Evolutionary conservation across 2,797 vertebrate species (phyloP).

Genomic region (Chloroceryle inda): DNA sequence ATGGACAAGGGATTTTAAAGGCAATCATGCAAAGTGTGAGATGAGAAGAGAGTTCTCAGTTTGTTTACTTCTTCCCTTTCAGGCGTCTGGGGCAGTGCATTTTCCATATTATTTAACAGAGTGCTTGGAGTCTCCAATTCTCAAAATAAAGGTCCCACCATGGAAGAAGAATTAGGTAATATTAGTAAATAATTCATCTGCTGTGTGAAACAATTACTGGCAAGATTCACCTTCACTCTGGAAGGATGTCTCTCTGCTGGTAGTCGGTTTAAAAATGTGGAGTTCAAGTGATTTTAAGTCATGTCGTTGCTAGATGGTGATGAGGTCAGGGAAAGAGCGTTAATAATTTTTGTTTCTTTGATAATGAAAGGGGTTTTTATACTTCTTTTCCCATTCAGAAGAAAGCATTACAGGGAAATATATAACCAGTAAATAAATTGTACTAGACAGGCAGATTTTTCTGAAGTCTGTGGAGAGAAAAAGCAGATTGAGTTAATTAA

Average conservation of each 20-base stretch:
- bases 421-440: neutral
- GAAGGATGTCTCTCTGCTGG: neutral
- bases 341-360: neutral
- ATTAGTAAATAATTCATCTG: neutral
- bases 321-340: neutral
- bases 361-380: neutral
- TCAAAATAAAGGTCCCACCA: conserved; percentile 89
- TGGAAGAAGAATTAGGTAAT: conserved; percentile 98
- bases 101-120: conserved; percentile 98
- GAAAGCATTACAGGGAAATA: neutral
- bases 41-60: neutral
- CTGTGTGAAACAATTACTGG: neutral
- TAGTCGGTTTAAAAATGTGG: neutral
- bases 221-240: neutral
- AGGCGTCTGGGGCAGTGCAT: conserved; percentile 99
- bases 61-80: conserved; percentile 11
- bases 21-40: neutral
- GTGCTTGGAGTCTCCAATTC: conserved; percentile 89
- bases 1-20: neutral
- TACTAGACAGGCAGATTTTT: neutral
- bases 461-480: neutral
- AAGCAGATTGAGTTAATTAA: neutral
- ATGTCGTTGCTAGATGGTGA: neutral
- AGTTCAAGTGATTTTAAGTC: neutral
- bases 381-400: neutral